Conservation (phyloP, 2,113 vertebrate genomes). For the Mus pahari region DNA sequence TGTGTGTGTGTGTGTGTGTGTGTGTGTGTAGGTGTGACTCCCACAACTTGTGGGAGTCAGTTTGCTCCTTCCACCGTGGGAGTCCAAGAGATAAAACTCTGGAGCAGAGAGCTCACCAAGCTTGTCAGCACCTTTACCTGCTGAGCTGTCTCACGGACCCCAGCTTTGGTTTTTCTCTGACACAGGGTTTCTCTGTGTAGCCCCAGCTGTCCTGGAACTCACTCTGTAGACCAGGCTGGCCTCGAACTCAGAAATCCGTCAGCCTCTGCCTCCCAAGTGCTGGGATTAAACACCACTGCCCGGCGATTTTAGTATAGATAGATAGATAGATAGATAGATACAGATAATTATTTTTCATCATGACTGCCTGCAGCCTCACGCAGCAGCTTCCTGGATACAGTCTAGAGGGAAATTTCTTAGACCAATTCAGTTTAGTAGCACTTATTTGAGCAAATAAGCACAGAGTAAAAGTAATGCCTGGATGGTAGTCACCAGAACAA, state of each 20-base stretch:
- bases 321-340: no score
- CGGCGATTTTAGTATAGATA: no score
- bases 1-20: not conserved
- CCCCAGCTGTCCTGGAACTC: no score
- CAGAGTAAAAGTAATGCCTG: not conserved
- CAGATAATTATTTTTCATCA: not conserved
- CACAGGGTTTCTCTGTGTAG: no score
- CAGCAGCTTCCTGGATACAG: not conserved
- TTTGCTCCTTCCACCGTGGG: not conserved
- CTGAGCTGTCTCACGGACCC: not conserved
- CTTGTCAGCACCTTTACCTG: not conserved
- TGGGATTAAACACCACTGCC: no score
- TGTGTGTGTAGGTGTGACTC: not conserved
- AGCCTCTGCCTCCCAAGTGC: no score
- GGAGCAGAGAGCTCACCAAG: not conserved
- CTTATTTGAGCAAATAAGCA: not conserved
- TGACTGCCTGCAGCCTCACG: not conserved
- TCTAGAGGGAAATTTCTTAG: not conserved
- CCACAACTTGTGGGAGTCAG: not conserved
- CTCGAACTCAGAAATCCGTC: no score
- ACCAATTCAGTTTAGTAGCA: not conserved
- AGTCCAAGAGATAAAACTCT: not conserved
- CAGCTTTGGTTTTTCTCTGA: not conserved
- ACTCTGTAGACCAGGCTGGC: no score
- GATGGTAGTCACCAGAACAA: not conserved